Percentiles rank a stretch among this genome's conserved stretches.
Evolutionary conservation across 2,113 vertebrate genomes (phyloP).

Genomic region (Sprattus sprattus): DNA sequence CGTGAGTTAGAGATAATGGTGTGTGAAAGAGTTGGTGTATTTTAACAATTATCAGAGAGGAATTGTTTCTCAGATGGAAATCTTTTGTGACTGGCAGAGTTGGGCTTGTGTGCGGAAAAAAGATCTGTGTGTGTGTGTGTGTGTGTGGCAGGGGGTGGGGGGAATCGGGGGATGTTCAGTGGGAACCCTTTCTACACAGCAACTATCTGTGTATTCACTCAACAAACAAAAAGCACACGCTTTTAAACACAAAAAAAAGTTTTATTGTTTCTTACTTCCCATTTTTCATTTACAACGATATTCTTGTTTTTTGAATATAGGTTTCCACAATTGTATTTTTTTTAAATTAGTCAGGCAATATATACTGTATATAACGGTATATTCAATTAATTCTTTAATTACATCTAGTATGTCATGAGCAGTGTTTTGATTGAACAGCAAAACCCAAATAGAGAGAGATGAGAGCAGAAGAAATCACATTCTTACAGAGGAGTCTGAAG

Average conservation of each 20-base stretch:
- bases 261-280: slow-evolving; percentile 33
- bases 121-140: background rate
- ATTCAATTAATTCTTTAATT: slow-evolving; percentile 34
- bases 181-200: too few species aligned
- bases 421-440: slow-evolving; percentile 23
- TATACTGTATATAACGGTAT: slow-evolving; percentile 35
- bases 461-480: slow-evolving; percentile 23
- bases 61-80: background rate
- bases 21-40: background rate
- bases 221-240: background rate
- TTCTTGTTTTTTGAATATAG: slow-evolving; percentile 23
- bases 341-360: slow-evolving; percentile 34
- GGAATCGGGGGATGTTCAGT: background rate
- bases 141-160: background rate
- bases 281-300: slow-evolving; percentile 29
- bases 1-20: background rate
- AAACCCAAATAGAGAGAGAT: background rate
- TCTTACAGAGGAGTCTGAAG: background rate
- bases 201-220: background rate
- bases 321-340: slow-evolving; percentile 31
- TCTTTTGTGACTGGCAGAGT: background rate
- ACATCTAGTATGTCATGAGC: slow-evolving; percentile 23
- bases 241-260: slow-evolving; percentile 36
- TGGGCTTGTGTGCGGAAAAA: background rate
- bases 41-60: background rate